Evolutionary conservation across 2,113 vertebrate species (phyloP).

Genomic region (Siphamia tubifer): DNA sequence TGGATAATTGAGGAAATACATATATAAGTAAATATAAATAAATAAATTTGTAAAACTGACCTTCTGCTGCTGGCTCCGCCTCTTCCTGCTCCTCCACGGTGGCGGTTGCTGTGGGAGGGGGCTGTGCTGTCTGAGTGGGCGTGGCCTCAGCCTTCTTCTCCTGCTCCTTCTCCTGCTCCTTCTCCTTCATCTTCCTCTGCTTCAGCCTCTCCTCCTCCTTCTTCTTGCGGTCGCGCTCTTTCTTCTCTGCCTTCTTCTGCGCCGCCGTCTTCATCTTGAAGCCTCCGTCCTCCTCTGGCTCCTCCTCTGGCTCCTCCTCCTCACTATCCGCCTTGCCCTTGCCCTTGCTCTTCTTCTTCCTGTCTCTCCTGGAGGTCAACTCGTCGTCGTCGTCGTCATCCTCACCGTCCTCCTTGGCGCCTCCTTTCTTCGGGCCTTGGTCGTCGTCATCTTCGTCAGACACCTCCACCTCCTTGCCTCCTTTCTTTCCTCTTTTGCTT

Average conservation of each 20-base stretch:
- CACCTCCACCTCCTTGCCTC: slow-evolving; percentile 76
- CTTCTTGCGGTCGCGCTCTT: slow-evolving; percentile 93
- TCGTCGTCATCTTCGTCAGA: slow-evolving; percentile 82
- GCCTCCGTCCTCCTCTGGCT: slow-evolving; percentile 80
- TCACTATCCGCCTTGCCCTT: slow-evolving; percentile 81
- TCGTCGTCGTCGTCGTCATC: slow-evolving; percentile 58
- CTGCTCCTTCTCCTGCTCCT: slow-evolving; percentile 57
- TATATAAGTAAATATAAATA: too few species aligned
- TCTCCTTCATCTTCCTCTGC: slow-evolving; percentile 79
- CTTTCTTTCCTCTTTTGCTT: slow-evolving; percentile 82
- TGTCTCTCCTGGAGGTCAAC: slow-evolving; percentile 79
- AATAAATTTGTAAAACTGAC: slow-evolving; percentile 77
- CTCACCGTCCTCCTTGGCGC: background rate
- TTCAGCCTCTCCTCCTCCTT: slow-evolving; percentile 85
- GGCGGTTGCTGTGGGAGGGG: background rate
- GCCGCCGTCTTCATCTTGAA: slow-evolving; percentile 96
- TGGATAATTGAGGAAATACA: too few species aligned
- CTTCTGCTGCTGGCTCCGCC: slow-evolving; percentile 79
- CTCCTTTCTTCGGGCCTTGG: slow-evolving; percentile 33
- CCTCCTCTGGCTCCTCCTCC: slow-evolving; percentile 74
- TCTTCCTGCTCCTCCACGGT: slow-evolving; percentile 80
- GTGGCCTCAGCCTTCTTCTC: slow-evolving; percentile 60
- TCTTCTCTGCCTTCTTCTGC: slow-evolving; percentile 98
- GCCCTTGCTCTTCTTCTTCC: slow-evolving; percentile 85
- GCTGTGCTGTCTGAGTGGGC: background rate